A percentile compares a stretch with the other conserved stretches of the same genome.
Evolutionary conservation across 2,113 vertebrate genomes (phyloP).

Genomic region (Myocastor coypus): DNA sequence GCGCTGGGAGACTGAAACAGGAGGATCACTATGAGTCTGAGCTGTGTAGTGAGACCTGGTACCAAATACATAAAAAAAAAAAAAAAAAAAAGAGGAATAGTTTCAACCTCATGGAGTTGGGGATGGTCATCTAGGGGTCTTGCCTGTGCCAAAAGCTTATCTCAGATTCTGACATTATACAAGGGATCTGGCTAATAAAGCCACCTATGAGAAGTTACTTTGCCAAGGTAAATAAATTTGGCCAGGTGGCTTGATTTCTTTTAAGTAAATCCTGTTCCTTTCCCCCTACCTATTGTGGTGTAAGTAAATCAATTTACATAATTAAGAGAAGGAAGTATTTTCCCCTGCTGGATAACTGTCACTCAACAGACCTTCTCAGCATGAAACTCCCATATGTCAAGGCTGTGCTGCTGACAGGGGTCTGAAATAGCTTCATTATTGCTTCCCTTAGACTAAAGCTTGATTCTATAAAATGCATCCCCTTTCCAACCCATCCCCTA

Average conservation of each 20-base stretch:
- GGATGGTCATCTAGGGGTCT: background rate
- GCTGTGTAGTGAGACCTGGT: no score
- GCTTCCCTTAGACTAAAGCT: background rate
- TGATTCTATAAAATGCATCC: background rate
- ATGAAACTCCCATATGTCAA: background rate
- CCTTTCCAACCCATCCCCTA: background rate
- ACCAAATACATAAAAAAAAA: background rate
- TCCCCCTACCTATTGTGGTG: background rate
- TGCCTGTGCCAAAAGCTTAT: background rate
- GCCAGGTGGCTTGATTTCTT: background rate
- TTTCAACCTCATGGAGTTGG: background rate
- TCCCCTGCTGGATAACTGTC: background rate
- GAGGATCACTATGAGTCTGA: no score
- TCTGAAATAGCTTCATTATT: slow-evolving; percentile 1
- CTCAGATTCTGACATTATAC: background rate
- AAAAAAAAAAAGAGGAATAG: background rate
- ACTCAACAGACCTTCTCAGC: background rate
- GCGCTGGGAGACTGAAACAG: no score
- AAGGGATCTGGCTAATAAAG: background rate
- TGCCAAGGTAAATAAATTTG: background rate
- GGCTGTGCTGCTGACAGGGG: background rate
- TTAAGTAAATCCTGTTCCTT: slow-evolving; percentile 8
- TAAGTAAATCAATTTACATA: slow-evolving; percentile 27
- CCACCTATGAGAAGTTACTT: background rate
- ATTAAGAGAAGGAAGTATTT: slow-evolving; percentile 27